Evolutionary conservation across 2,888 invertebrate genomes (phyloP), one percentile per base, ranked within the genome.

Genomic region (Xestia ashworthii): DNA sequence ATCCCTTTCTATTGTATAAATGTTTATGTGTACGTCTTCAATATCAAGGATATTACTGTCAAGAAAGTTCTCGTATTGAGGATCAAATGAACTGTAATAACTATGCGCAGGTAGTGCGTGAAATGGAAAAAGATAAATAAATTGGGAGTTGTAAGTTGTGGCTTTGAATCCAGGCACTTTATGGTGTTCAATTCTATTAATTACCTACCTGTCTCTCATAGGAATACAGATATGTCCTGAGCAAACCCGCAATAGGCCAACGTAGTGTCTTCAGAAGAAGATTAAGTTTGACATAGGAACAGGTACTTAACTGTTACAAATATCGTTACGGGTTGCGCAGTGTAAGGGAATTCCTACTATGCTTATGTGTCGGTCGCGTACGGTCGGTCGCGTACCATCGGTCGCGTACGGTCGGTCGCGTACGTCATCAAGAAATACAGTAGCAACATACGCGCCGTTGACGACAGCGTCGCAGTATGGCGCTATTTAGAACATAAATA

Each of bases 1-100:
- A 80, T 80, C 78, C 78, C 41, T 78, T 80, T 81, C 69, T 69
- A 82, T 82, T 80, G 78, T 84, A 68, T 80, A 41, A 81, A 81
- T 67, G 62, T 80, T 81, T 71, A 50, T 69, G 76, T 67, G 75
- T 66, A 79, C 50, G 67, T 53, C 69, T 80, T 83, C 82, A 81
- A 71, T 81, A 66, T 71, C 81, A 64, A 82, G 74, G 46, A 64
- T 71, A 68, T 73, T 84, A 53, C 22, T 46, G 58, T 76, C 82
- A 82, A 50, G 65, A 77, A 79, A 58, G 38, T 76, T 76, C 22
- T 25, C 65, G 50, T 19, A 58, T 41, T 25, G 22, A 48, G 65
- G 78, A 76, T 78, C 55, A 82, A 76, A 32, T 55, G 6, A 22
- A 22, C 38, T 38, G 25, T 53, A 81, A 46, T 50, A 81, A 76